Evolutionary conservation across 1,140 invertebrate species (phyloP).

Genomic region (Hylaeus volcanicus): DNA sequence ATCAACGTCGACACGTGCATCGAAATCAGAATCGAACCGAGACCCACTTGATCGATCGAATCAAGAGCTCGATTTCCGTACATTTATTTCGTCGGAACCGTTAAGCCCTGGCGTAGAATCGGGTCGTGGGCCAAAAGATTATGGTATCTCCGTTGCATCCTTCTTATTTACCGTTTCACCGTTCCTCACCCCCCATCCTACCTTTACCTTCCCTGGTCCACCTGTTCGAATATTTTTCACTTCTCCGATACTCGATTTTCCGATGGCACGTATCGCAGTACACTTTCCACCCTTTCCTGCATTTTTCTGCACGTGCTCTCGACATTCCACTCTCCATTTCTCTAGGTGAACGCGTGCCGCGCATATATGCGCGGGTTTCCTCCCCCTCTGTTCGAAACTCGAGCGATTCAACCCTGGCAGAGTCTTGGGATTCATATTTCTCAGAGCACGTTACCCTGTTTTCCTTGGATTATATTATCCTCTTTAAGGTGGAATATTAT

Average conservation of each 20-base stretch:
- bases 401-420: too few species aligned
- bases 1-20: slow-evolving; percentile 29
- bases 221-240: too few species aligned
- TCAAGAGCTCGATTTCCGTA: slow-evolving; percentile 15
- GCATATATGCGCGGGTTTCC: background rate
- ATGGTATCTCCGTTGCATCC: background rate
- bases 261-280: background rate
- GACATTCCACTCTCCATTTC: too few species aligned
- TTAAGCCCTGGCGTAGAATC: slow-evolving; percentile 20
- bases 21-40: slow-evolving; percentile 18
- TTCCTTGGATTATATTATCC: too few species aligned
- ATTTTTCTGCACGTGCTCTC: background rate
- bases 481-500: too few species aligned
- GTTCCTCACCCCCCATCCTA: too few species aligned
- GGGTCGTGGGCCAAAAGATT: slow-evolving; percentile 2
- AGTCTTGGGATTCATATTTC: too few species aligned
- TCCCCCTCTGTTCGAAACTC: too few species aligned
- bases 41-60: slow-evolving; percentile 14
- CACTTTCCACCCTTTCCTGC: background rate
- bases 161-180: background rate
- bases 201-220: too few species aligned
- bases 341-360: too few species aligned
- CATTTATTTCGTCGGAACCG: slow-evolving; percentile 23
- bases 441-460: too few species aligned
- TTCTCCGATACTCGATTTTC: too few species aligned